Evolutionary conservation across 2,113 vertebrate species (phyloP).

Genomic region (Galeopterus variegatus): DNA sequence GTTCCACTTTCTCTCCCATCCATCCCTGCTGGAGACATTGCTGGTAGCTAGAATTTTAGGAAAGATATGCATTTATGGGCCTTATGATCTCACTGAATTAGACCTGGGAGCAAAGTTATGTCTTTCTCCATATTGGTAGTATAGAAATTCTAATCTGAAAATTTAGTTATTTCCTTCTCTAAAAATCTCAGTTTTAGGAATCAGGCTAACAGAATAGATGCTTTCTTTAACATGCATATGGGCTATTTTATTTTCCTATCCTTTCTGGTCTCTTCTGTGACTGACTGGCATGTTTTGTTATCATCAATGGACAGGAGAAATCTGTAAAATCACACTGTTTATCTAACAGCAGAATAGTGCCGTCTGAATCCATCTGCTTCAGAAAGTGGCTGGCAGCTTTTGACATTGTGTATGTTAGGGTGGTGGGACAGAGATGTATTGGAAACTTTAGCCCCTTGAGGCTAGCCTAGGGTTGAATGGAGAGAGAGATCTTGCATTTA

Average conservation of each 20-base stretch:
- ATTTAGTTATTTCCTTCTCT: neutral
- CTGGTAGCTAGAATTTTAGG: neutral
- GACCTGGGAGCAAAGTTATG: neutral
- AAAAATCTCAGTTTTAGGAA: neutral
- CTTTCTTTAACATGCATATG: rapidly evolving
- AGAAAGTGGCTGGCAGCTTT: neutral
- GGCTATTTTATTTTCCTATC: neutral
- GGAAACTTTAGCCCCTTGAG: slow-evolving; percentile 54
- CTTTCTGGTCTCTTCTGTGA: neutral
- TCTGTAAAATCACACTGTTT: neutral
- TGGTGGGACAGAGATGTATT: neutral
- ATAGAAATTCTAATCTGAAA: neutral
- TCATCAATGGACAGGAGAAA: neutral
- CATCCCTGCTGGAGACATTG: neutral
- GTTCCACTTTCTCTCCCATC: neutral
- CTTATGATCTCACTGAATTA: neutral
- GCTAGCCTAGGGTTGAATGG: neutral
- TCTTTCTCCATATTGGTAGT: neutral
- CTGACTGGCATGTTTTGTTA: neutral
- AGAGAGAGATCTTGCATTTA: slow-evolving; percentile 12
- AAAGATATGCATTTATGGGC: neutral
- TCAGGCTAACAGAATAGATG: no score
- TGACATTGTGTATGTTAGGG: slow-evolving; percentile 58
- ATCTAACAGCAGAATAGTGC: neutral
- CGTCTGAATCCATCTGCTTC: neutral